These are phyloP conservation scores for Apaloderma vittatum DNA, from an alignment of 2,113 vertebrate species.

Conservation along the genomic window DNA sequence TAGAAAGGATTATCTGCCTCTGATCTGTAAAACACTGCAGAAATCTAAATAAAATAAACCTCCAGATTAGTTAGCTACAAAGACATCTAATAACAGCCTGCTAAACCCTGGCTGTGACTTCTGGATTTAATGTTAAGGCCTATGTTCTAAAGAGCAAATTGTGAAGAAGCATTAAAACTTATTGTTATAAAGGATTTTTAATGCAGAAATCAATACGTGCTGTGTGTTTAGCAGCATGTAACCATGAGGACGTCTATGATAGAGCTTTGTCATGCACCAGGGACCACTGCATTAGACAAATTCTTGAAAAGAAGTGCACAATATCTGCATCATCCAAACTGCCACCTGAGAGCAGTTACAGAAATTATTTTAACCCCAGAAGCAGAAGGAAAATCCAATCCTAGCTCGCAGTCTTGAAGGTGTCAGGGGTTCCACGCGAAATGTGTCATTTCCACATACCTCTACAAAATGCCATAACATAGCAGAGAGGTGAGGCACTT, in stretches of 20 bases:
- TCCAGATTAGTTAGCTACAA: slow-evolving; percentile 50
- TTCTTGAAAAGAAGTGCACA: slow-evolving; percentile 42
- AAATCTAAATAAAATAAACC: slow-evolving; percentile 61
- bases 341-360: slow-evolving; percentile 56
- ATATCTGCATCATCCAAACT: slow-evolving; percentile 26
- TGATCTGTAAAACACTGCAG: slow-evolving; percentile 18
- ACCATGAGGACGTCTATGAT: not conserved
- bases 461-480: not conserved
- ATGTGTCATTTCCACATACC: not conserved
- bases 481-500: not conserved
- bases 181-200: slow-evolving; percentile 50
- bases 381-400: slow-evolving; percentile 25
- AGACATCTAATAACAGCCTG: slow-evolving; percentile 35
- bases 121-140: slow-evolving; percentile 29
- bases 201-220: slow-evolving; percentile 57
- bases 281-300: slow-evolving; percentile 48
- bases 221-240: slow-evolving; percentile 55
- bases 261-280: slow-evolving; percentile 52
- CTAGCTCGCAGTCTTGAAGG: not conserved
- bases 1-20: slow-evolving; percentile 52
- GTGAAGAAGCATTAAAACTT: slow-evolving; percentile 32
- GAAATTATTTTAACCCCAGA: slow-evolving; percentile 56
- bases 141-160: slow-evolving; percentile 18
- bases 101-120: slow-evolving; percentile 39
- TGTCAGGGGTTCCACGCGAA: not conserved